Conservation (phyloP, 2,113 vertebrate genomes). For the Limanda limanda region DNA sequence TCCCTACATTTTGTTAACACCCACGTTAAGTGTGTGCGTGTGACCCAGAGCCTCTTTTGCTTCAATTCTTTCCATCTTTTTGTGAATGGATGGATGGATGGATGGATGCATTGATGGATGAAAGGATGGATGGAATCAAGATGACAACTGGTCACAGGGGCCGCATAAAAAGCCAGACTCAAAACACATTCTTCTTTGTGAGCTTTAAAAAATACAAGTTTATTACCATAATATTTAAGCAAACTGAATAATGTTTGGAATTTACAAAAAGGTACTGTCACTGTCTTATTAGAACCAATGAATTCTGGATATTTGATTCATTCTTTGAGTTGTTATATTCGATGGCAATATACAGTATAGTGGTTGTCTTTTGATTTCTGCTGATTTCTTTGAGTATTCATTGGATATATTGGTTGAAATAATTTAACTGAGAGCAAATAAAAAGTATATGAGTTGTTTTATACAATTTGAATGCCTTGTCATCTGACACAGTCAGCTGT, state of each 20-base stretch:
- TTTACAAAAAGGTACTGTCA: slow-evolving; percentile 77
- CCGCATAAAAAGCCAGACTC: slow-evolving; percentile 37
- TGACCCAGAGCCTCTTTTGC: slow-evolving; percentile 26
- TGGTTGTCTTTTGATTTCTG: slow-evolving; percentile 75
- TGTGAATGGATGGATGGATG: slow-evolving; percentile 7
- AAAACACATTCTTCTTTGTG: slow-evolving; percentile 70
- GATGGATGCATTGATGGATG: slow-evolving; percentile 32
- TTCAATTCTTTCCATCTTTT: slow-evolving; percentile 37
- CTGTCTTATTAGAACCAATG: slow-evolving; percentile 79
- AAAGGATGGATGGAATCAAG: slow-evolving; percentile 12
- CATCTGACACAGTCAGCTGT: slow-evolving; percentile 5
- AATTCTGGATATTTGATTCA: slow-evolving; percentile 76
- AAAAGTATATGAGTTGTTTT: slow-evolving; percentile 74
- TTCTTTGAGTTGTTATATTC: slow-evolving; percentile 75
- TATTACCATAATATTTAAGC: slow-evolving; percentile 79
- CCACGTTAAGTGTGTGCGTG: slow-evolving; percentile 27
- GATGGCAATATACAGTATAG: slow-evolving; percentile 79
- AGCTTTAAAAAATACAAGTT: slow-evolving; percentile 77
- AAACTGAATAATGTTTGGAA: slow-evolving; percentile 73
- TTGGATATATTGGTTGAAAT: slow-evolving; percentile 76
- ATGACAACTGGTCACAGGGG: slow-evolving; percentile 40
- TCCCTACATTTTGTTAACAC: slow-evolving; percentile 43
- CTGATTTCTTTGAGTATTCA: slow-evolving; percentile 66
- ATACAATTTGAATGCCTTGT: slow-evolving; percentile 50
- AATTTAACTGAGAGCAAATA: slow-evolving; percentile 78